Evolutionary conservation across 2,113 vertebrate species (phyloP).

Genomic region (Seriola dumerili): DNA sequence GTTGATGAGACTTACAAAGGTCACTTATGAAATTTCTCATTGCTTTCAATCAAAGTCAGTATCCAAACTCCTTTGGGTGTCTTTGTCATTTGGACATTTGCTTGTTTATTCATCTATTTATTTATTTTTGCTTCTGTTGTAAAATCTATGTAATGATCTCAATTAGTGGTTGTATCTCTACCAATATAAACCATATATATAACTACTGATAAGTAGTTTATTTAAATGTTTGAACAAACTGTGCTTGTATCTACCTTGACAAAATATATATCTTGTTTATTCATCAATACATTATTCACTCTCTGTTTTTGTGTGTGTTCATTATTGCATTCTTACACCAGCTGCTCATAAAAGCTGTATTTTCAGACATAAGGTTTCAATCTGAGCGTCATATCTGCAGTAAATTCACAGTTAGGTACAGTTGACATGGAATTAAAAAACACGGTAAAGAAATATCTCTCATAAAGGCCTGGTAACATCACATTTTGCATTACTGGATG

Average conservation of each 20-base stretch:
- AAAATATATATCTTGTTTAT: not conserved
- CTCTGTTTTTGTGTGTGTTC: not conserved
- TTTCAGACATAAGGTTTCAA: not conserved
- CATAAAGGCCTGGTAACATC: not conserved
- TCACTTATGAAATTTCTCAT: slow-evolving; percentile 36
- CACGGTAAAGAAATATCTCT: not conserved
- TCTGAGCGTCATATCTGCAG: not conserved
- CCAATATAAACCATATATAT: no score
- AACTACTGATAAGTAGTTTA: no score
- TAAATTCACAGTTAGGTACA: not conserved
- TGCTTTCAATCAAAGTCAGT: slow-evolving; percentile 13
- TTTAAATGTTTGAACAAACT: not conserved
- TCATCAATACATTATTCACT: not conserved
- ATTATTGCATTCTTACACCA: not conserved
- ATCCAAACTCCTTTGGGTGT: not conserved
- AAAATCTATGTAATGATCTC: not conserved
- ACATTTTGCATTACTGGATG: not conserved
- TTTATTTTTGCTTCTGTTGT: not conserved
- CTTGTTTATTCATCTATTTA: not conserved
- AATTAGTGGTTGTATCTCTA: not conserved
- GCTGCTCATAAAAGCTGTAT: not conserved
- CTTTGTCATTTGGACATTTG: slow-evolving; percentile 1
- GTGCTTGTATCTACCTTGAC: not conserved
- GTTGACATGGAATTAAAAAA: not conserved
- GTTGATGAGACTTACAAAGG: slow-evolving; percentile 9